Evolutionary conservation across 2,113 vertebrate genomes (phyloP).

Genomic region (Triplophysa dalaica): DNA sequence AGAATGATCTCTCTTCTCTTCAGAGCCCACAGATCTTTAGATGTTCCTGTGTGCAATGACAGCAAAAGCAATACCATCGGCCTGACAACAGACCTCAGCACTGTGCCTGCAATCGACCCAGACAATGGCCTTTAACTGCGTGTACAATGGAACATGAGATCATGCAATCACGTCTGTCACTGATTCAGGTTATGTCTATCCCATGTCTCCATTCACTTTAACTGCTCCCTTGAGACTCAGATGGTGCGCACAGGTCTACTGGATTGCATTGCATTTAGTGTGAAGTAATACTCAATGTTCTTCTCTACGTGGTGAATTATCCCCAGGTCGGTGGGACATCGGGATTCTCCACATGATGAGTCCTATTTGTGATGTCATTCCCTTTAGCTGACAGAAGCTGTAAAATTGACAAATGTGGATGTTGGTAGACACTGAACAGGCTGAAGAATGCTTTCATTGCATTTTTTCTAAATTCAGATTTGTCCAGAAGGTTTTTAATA

Average conservation of each 20-base stretch:
- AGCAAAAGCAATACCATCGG: constrained; percentile 14
- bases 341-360: constrained; percentile 28
- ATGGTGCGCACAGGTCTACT: constrained; percentile 38
- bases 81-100: neutral
- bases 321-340: constrained; percentile 48
- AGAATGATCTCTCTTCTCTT: constrained; percentile 24
- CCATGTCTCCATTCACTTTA: constrained; percentile 38
- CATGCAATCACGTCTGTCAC: constrained; percentile 29
- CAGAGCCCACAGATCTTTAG: constrained; percentile 17
- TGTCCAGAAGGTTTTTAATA: no score
- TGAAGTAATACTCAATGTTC: constrained; percentile 56
- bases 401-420: constrained; percentile 34
- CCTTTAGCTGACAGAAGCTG: constrained; percentile 35
- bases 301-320: constrained; percentile 52
- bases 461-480: no score
- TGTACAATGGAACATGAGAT: constrained; percentile 39
- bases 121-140: constrained; percentile 16
- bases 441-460: neutral
- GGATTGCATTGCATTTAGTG: constrained; percentile 53
- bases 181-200: constrained; percentile 35
- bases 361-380: constrained; percentile 49
- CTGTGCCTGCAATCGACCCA: neutral
- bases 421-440: constrained; percentile 13
- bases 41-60: constrained; percentile 11
- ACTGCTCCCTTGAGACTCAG: constrained; percentile 38